Conservation (phyloP, 2,888 invertebrate genomes). For the Enoplolaimus lenunculus region DNA sequence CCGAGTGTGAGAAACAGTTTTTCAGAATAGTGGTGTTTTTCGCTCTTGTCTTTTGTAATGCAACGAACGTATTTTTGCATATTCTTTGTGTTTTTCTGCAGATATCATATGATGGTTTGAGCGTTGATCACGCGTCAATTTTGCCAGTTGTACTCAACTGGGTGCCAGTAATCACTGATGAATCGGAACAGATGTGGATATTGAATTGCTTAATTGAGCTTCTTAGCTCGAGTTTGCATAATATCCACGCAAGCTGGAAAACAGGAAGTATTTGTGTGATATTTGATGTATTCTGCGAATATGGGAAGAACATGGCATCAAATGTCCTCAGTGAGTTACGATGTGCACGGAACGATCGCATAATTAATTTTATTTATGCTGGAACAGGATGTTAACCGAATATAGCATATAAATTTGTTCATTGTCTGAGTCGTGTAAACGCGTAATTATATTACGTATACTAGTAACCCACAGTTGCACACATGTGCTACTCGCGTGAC, state of each 20-base stretch:
- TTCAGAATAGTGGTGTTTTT: no score
- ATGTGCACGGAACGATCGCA: no score
- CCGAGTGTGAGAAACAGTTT: no score
- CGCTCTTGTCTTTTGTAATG: no score
- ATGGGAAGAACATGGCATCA: not conserved
- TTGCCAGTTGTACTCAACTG: slow-evolving; percentile 11
- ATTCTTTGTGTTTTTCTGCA: not conserved
- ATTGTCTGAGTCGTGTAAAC: no score
- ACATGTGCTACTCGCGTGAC: no score
- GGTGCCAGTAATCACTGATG: slow-evolving; percentile 4
- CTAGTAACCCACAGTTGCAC: no score
- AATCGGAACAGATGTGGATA: slow-evolving; percentile 15
- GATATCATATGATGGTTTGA: not conserved
- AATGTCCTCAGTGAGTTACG: not conserved
- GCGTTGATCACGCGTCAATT: slow-evolving; percentile 6
- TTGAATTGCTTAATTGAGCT: slow-evolving; percentile 5
- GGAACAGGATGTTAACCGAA: no score
- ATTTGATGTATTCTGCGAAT: not conserved
- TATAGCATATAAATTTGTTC: no score
- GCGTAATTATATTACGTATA: no score
- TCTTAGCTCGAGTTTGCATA: not conserved
- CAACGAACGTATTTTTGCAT: no score
- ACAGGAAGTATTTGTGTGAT: not conserved
- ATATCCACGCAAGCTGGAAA: slow-evolving; percentile 13
- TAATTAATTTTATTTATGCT: no score